phyloP scores from a whole-genome alignment of 2,888 invertebrate genomes.

The Polydesmus complanatus region DNA sequence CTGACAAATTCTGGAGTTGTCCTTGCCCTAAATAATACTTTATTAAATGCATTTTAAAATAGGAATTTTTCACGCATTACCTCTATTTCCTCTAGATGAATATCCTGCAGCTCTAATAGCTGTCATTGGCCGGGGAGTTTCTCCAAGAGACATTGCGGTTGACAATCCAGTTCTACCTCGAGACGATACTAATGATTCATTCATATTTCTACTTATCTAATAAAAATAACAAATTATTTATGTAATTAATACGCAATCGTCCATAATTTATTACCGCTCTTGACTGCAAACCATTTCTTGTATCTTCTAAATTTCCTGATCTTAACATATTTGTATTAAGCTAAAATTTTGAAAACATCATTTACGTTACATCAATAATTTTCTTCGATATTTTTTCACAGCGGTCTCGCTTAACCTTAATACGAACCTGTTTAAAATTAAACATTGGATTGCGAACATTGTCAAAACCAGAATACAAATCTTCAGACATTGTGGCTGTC shows the following conservation, averaged over 20 bases:
- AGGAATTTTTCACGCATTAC: conserved; percentile 6
- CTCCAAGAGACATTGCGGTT: conserved; percentile 23
- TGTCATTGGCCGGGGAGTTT: conserved; percentile 67
- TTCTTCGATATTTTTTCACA: no score
- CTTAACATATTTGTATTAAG: neutral
- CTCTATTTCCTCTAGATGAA: conserved; percentile 52
- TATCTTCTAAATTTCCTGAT: neutral
- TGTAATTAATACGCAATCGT: conserved; percentile 16
- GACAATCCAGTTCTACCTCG: conserved; percentile 16
- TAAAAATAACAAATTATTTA: no score
- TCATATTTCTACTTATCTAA: conserved; percentile 19
- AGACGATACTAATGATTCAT: conserved; percentile 20
- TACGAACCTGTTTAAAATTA: neutral
- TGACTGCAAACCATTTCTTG: neutral
- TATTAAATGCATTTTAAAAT: neutral
- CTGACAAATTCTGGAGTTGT: neutral
- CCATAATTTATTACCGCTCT: no score
- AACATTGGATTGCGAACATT: conserved; percentile 8
- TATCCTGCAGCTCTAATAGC: conserved; percentile 94
- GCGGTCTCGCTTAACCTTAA: no score
- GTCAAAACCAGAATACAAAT: conserved; percentile 9
- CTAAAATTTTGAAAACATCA: neutral
- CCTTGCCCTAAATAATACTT: neutral
- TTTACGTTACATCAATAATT: no score
- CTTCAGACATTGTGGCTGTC: neutral